phyloP scores from a whole-genome alignment of 1,140 invertebrate genomes.

The Bombyx mori region DNA sequence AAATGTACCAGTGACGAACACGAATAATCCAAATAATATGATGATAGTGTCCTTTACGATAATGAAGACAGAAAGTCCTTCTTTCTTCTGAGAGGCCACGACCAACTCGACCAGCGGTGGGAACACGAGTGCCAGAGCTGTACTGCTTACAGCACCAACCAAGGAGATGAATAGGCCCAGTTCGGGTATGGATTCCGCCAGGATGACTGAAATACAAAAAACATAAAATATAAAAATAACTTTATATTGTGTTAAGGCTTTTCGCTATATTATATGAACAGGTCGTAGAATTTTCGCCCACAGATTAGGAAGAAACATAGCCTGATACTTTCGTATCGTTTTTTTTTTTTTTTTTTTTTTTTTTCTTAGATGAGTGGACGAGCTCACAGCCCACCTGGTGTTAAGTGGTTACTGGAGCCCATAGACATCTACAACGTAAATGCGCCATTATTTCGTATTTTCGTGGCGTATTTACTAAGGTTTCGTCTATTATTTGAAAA shows the following conservation, averaged over 20 bases:
- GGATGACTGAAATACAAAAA: conserved; percentile 75
- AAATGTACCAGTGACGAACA: conserved; percentile 82
- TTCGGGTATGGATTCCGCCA: conserved; percentile 87
- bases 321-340: neutral
- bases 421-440: too few relatives aligned
- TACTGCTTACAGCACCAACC: conserved; percentile 90
- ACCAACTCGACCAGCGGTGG: conserved; percentile 89
- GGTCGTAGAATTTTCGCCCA: neutral
- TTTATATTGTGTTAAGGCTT: neutral
- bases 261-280: neutral
- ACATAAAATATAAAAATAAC: neutral
- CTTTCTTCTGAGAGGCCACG: conserved; percentile 63
- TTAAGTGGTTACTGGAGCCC: too few relatives aligned
- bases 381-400: too few relatives aligned
- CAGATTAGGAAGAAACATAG: neutral
- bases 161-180: conserved; percentile 91
- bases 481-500: too few relatives aligned
- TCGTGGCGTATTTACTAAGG: too few relatives aligned
- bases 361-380: too few relatives aligned
- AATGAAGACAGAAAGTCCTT: conserved; percentile 51
- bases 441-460: too few relatives aligned
- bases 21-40: conserved; percentile 77
- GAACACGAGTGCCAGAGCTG: conserved; percentile 88
- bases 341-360: neutral
- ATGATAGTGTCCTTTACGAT: conserved; percentile 77